Base-by-base conservation (phyloP, 64 coral and sea anemone species). In the Porites lutea region DNA sequence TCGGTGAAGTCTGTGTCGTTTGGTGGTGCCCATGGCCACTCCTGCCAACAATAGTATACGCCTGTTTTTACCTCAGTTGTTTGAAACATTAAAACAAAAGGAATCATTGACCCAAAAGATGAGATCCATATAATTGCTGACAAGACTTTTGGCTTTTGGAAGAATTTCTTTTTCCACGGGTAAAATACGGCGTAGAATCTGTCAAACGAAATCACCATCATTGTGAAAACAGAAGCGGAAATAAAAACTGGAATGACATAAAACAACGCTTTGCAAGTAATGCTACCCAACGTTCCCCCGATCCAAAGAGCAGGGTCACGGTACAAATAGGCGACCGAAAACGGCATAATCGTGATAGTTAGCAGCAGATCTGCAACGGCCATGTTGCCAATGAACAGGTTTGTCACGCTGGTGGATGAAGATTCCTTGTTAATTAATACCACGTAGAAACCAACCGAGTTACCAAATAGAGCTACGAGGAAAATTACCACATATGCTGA, bases 311-410 rank as follows among this genome's bases (percentile, higher is more conserved):
- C 5, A n/a, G n/a, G n/a, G 1, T 0, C 15, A 19, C 71, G 47
- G 61, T 70, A 88, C 37, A 93, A 64, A 64, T 27, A 93, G 4
- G 65, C 52, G 43, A 79, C 79, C 46, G 78, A 87, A 68, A 73
- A 93, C 2, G 92, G 92, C 92, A 93, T 82, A 51, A 72, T 44
- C 9, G 88, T 71, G 12, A 82, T 8, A 11, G 92, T 53, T 4
- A 93, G 57, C 1, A 93, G 71, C 52, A 93, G 86, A 20, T 93
- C 92, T n/a, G 92, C 92, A 52, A 20, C 43, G 27, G 92, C 86
- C 92, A 83, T 83, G 9, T 83, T 83, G 27, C 59, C 79, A 44
- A 83, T 83, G 13, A 83, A 83, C 3, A 83, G 22, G 79, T 65
- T 83, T 10, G 59, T 65, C 3, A 83, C 19, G 15, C 60, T 83